These are phyloP conservation scores for Trogon surrucura DNA, from an alignment of 2,113 vertebrate genomes.

Conservation along the genomic window DNA sequence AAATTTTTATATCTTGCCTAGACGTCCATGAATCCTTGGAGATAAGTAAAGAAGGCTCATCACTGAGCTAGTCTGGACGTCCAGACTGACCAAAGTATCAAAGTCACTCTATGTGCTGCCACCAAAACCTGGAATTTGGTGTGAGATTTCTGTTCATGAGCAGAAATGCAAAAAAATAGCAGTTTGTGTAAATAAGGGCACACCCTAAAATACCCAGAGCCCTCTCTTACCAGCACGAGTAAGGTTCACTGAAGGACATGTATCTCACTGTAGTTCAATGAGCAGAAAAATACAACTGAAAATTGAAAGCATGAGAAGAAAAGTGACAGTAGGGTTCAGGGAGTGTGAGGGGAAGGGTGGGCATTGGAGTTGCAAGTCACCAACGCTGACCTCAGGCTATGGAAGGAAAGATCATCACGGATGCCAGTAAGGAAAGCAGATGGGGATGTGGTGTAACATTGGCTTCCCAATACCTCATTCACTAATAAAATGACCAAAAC, in stretches of 20 bases:
- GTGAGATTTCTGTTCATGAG: not conserved
- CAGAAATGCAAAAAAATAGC: not conserved
- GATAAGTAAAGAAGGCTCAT: not conserved
- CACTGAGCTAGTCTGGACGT: not conserved
- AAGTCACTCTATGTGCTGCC: not conserved
- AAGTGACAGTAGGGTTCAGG: not conserved
- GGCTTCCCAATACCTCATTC: not conserved
- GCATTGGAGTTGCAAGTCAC: not conserved
- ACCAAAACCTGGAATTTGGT: not conserved
- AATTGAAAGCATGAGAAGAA: not conserved
- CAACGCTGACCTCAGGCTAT: not conserved
- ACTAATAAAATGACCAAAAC: constrained; percentile 29
- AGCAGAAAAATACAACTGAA: not conserved
- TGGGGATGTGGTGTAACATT: not conserved
- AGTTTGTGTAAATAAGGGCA: not conserved
- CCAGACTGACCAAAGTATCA: not conserved
- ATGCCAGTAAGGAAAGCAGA: constrained; percentile 15
- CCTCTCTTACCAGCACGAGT: not conserved
- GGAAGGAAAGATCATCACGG: not conserved
- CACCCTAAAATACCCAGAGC: not conserved
- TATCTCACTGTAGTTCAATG: not conserved
- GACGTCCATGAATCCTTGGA: not conserved
- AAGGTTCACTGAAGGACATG: not conserved
- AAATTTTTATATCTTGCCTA: not conserved
- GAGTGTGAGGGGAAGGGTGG: not conserved